Evolutionary conservation across 2,113 vertebrate species (phyloP).

Genomic region (Pseudorasbora parva): DNA sequence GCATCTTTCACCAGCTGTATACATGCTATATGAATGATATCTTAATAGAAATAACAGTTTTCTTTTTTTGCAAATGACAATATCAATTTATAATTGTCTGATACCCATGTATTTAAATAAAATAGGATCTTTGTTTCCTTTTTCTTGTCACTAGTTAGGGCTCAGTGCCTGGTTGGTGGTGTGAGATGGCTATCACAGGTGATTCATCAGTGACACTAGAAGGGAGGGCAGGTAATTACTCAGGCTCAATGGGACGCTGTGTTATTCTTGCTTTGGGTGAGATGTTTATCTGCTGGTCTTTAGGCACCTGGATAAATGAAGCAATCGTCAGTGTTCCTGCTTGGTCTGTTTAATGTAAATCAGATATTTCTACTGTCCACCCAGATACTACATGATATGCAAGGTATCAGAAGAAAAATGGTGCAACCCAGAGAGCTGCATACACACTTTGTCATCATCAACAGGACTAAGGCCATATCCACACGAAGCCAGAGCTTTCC

Average conservation of each 20-base stretch:
- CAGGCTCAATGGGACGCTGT: constrained; percentile 77
- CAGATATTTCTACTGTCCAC: constrained; percentile 62
- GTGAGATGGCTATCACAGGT: constrained; percentile 76
- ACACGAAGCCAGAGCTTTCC: too few relatives aligned
- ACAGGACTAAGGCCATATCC: background rate
- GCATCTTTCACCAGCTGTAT: constrained; percentile 18
- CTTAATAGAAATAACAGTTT: background rate
- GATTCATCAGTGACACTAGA: constrained; percentile 76
- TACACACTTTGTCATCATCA: background rate
- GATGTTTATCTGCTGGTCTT: constrained; percentile 77
- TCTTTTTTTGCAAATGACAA: background rate
- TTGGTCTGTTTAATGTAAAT: background rate
- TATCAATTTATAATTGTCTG: constrained; percentile 36
- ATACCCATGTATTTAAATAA: constrained; percentile 10
- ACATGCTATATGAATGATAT: background rate
- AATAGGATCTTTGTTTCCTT: constrained; percentile 14
- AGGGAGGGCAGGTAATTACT: constrained; percentile 75
- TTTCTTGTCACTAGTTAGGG: constrained; percentile 1
- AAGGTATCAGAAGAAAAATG: background rate
- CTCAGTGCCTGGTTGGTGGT: constrained; percentile 47
- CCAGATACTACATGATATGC: constrained; percentile 34
- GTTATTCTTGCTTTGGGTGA: constrained; percentile 80
- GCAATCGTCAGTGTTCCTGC: constrained; percentile 54
- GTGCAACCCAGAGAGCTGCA: background rate
- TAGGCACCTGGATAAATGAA: constrained; percentile 78